Conservation (phyloP, 2,113 vertebrate genomes). For the Neopipo cinnamomea region DNA sequence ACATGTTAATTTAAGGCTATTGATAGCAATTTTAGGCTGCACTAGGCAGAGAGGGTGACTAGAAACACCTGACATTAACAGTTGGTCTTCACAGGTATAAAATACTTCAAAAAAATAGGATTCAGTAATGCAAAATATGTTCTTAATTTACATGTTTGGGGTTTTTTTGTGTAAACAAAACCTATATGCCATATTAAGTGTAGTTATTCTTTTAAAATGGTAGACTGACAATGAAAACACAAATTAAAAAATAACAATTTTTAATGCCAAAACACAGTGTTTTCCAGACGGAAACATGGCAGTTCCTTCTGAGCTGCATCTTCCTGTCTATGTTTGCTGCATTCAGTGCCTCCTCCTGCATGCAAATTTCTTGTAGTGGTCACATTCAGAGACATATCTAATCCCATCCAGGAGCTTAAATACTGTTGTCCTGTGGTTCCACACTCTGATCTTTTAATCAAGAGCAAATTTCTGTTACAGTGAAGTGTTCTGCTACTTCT, state of each 20-base stretch:
- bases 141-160: neutral
- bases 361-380: neutral
- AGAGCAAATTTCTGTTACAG: neutral
- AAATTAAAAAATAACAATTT: neutral
- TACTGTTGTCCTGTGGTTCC: neutral
- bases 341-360: neutral
- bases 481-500: neutral
- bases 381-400: neutral
- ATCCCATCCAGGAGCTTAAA: neutral
- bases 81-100: neutral
- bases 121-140: neutral
- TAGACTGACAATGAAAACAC: neutral
- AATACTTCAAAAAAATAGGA: neutral
- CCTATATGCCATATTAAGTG: neutral
- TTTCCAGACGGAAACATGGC: neutral
- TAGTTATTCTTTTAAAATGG: neutral
- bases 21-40: neutral
- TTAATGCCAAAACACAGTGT: neutral
- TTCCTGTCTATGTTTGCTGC: neutral
- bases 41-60: neutral
- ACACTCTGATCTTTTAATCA: neutral
- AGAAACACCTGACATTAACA: neutral
- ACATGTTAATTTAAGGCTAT: neutral
- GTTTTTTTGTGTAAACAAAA: neutral
- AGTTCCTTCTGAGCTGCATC: neutral